Base-by-base conservation (phyloP, 2,113 vertebrate genomes). In the Myotis lucifugus region DNA sequence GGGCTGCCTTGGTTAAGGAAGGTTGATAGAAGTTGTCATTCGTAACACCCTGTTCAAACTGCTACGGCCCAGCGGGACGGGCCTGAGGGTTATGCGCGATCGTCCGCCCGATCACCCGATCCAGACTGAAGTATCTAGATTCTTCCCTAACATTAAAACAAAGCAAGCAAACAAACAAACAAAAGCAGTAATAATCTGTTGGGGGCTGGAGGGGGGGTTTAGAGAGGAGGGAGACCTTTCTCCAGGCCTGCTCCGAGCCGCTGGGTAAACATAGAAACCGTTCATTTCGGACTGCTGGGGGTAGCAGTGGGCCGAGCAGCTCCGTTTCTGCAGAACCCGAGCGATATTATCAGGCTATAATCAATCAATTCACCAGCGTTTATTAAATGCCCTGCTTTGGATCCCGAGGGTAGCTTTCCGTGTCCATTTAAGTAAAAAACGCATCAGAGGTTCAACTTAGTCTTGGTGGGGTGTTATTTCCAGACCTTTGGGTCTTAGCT, bases 201-300 rank as follows among this genome's bases (percentile, higher is more conserved):
- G 83, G 19, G 50, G 70, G 25, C 10, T 5, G 8, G 27, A 13
- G 29, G 32, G 8, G 5, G 52, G 6, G 37, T 52, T 66, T 52
- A 18, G 18, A 32, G 50, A 67, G 37, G 32, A 25, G 69, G 48
- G 34, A 15, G 42, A 40, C 91, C 61, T 61, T 74, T 91, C 70
- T 74, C 54, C 56, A 4, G 54, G 29, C 91, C 42, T 25, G 21
- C 23, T 96, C 74, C 48, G 74, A 91, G 56, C 64, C 89, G 94
- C 79, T 59, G 73, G 90, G 77, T 95, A 88, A 94, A 97, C 95
- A 93, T 56, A 90, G 93, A 90, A 87, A 79, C 46, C 9, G 2
- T 93, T 90, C 77, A 17, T 90, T 67, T n/a, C 3, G 6, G 32
- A 89, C 84, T 74, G 12, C 92, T 85, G 79, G 56, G 50, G 59